phyloP scores from a whole-genome alignment of 2,113 vertebrate genomes.

The Pseudopodoces humilis region DNA sequence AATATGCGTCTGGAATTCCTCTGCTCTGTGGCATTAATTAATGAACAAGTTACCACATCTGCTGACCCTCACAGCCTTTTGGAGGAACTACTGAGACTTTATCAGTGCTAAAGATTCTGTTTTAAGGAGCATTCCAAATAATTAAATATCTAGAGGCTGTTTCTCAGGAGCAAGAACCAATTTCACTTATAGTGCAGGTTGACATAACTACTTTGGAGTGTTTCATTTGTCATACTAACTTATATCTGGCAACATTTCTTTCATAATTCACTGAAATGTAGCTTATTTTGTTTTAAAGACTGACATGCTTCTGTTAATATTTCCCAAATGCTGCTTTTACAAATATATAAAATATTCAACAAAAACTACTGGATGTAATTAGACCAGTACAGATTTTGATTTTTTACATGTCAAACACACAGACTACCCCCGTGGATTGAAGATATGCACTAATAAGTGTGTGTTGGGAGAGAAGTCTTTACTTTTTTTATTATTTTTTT shows the following conservation, averaged over 20 bases:
- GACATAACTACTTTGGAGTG: not conserved
- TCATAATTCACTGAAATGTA: not conserved
- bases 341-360: not conserved
- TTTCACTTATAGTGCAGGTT: not conserved
- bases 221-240: not conserved
- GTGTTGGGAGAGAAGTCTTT: not conserved
- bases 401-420: not conserved
- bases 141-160: conserved; percentile 14
- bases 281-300: not conserved
- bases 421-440: not conserved
- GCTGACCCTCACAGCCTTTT: conserved; percentile 17
- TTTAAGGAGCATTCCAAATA: not conserved
- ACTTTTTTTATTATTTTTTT: not conserved
- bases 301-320: not conserved
- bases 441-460: not conserved
- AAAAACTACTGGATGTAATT: not conserved
- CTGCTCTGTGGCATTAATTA: conserved; percentile 29
- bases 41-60: not conserved
- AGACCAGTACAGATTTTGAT: not conserved
- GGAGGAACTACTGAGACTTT: not conserved
- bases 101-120: not conserved
- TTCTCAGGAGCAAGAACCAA: conserved; percentile 21
- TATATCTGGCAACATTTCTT: not conserved
- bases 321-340: not conserved
- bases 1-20: not conserved